Evolutionary conservation across 2,888 invertebrate species (phyloP).

Genomic region (Dichetophora obliterata): DNA sequence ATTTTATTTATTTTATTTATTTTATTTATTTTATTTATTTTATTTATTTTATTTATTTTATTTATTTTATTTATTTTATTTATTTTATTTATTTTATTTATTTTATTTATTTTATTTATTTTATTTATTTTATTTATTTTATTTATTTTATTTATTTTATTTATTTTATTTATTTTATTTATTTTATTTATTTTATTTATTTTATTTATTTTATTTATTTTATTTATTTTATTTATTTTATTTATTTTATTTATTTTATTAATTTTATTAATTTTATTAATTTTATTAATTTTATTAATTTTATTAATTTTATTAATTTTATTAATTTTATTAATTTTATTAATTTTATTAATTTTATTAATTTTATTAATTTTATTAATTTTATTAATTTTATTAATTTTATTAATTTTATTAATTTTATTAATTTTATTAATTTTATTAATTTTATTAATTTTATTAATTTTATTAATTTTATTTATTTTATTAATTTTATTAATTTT

Average conservation of each 20-base stretch:
- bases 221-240: background rate
- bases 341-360: background rate
- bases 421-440: background rate
- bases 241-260: background rate
- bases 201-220: background rate
- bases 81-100: background rate
- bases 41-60: background rate
- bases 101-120: background rate
- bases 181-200: background rate
- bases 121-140: background rate
- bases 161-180: background rate
- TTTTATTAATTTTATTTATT: background rate
- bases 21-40: background rate
- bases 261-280: background rate
- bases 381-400: background rate
- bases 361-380: background rate
- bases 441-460: background rate
- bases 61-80: background rate
- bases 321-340: background rate
- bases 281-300: background rate
- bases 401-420: background rate
- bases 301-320: background rate
- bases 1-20: background rate
- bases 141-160: background rate
- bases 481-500: background rate